Percentiles rank a stretch among this genome's conserved stretches.
phyloP scores from a whole-genome alignment of 2,113 vertebrate species.

The Ramphastos sulfuratus region DNA sequence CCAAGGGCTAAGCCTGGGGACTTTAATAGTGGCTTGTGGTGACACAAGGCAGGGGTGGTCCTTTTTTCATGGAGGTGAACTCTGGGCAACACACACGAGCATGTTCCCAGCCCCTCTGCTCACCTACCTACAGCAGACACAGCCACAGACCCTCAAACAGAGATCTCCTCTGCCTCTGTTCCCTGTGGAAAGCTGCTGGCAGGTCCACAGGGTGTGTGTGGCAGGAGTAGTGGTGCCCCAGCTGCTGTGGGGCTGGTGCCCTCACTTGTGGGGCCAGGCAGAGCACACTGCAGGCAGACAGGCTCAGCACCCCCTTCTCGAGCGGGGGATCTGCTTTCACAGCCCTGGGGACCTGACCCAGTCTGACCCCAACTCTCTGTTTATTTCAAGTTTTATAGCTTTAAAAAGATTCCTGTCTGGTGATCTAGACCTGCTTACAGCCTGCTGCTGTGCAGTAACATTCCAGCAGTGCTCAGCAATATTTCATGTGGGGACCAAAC shows the following conservation, averaged over 20 bases:
- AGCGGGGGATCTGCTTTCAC: background rate
- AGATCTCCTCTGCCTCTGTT: background rate
- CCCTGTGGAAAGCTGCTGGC: background rate
- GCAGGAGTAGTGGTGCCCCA: background rate
- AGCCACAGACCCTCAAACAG: background rate
- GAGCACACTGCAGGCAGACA: accelerated
- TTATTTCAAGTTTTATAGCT: slow-evolving; percentile 24
- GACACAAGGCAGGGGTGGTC: background rate
- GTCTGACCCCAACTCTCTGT: background rate
- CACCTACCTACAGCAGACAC: background rate
- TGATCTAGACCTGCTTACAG: background rate
- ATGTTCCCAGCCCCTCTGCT: background rate
- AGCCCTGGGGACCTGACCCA: background rate
- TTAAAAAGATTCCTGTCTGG: slow-evolving; percentile 7
- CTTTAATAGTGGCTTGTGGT: background rate
- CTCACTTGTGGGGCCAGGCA: background rate
- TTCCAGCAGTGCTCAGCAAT: slow-evolving; percentile 3
- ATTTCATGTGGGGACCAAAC: background rate
- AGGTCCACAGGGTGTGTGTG: accelerated
- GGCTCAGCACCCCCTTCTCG: background rate
- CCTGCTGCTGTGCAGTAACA: background rate
- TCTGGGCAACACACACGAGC: background rate
- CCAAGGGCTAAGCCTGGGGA: background rate
- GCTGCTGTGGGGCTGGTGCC: background rate
- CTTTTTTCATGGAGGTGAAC: background rate